A percentile compares a stretch with the other conserved stretches of the same genome.
Evolutionary conservation across 2,113 vertebrate species (phyloP).

Genomic region (Ia io): DNA sequence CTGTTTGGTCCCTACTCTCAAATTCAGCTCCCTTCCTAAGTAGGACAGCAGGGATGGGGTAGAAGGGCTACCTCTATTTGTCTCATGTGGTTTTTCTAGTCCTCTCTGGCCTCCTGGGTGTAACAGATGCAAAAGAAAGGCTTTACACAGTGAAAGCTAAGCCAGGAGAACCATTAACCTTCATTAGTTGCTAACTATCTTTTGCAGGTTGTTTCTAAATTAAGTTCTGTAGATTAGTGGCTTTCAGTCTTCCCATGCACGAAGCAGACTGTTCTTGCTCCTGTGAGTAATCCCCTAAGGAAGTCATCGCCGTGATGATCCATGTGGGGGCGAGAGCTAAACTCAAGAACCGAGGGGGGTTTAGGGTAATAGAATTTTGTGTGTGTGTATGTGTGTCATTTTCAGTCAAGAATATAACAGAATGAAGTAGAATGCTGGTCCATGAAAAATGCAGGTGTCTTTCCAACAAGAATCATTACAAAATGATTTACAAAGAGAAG

Average conservation of each 20-base stretch:
- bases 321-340: neutral
- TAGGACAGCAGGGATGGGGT: constrained; percentile 11
- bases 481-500: neutral
- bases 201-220: constrained; percentile 62
- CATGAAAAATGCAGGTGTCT: constrained; percentile 32
- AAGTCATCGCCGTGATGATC: neutral
- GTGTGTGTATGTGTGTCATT: neutral
- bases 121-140: neutral
- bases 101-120: neutral
- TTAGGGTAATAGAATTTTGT: neutral
- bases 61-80: neutral
- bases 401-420: neutral
- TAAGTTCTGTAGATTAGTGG: neutral
- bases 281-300: constrained; percentile 58
- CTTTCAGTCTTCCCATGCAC: constrained; percentile 34
- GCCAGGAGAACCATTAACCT: constrained; percentile 36
- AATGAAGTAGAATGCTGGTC: neutral
- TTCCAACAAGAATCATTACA: neutral
- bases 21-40: neutral
- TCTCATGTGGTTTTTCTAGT: neutral
- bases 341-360: neutral
- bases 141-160: neutral
- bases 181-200: constrained; percentile 34
- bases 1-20: neutral
- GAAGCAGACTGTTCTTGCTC: constrained; percentile 28